Evolutionary conservation across 2,888 invertebrate genomes (phyloP), one percentile per base, ranked within the genome.

Genomic region (Scrobipalpa atriplicella): DNA sequence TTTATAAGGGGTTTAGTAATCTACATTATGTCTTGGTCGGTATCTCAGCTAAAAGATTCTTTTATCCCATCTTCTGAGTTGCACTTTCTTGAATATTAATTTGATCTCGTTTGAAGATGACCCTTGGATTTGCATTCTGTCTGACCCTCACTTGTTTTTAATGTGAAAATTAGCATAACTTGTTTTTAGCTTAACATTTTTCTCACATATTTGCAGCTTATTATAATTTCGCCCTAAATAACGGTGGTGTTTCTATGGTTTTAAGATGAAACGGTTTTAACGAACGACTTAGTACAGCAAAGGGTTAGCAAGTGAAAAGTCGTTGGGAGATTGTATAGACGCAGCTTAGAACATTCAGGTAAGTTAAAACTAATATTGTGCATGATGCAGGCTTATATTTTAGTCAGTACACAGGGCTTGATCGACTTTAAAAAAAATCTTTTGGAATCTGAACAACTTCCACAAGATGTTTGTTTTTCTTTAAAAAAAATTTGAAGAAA

Each of bases 161-260:
- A 19, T 62, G 38, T 63, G 9, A 43, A 62, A 63, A 63, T 63
- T 63, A 38, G 16, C 63, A 63, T 63, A 52, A 52, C 52, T 18
- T 16, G 51, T 38, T 47, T 61, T 39, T 19, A 18, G 47, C 43
- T 19, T 21, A 54, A 54, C 19, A 56, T 58, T 52, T 61, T 63
- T 63, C 63, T 52, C 63, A 63, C 63, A 51, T 63, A 63, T 63
- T 63, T 52, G 63, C 63, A 63, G 52, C 38, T 38, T 43, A 52
- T 52, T 52, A 63, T 38, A 51, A 52, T 52, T 63, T 52, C 38
- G 62, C 62, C 62, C 62, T 36, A 63, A 19, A n/a, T 62, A 21
- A 63, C 29, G 16, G 9, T 47, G 62, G 41, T 41, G 18, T 41
- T 2, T 19, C 9, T 41, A 61, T 38, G 29, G 61, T 39, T 21